Evolutionary conservation across 2,113 vertebrate genomes (phyloP).

Genomic region (Acanthisitta chloris): DNA sequence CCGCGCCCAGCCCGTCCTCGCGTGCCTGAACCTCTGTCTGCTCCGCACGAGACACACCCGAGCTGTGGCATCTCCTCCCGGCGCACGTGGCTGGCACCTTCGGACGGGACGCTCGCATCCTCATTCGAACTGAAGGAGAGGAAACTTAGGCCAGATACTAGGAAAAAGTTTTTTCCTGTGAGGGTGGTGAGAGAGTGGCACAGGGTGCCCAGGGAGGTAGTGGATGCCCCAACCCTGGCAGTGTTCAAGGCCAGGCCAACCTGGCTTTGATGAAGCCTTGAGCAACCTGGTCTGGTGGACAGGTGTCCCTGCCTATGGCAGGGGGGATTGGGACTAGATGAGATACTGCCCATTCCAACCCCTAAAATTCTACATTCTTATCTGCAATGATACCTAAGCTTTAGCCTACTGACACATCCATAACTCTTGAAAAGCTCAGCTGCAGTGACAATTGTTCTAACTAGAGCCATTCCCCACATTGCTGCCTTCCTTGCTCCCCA

Average conservation of each 20-base stretch:
- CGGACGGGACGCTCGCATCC: not conserved
- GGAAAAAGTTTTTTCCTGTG: no score
- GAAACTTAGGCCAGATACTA: no score
- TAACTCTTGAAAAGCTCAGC: not conserved
- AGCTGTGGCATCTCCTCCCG: not conserved
- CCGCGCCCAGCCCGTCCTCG: no score
- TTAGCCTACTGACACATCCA: accelerated
- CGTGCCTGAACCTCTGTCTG: not conserved
- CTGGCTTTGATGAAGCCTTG: not conserved
- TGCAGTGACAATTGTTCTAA: accelerated
- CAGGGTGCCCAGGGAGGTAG: not conserved
- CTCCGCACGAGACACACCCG: not conserved
- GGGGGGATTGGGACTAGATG: not conserved
- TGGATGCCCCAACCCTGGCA: not conserved
- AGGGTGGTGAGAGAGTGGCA: no score
- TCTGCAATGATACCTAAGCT: not conserved
- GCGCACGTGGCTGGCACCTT: accelerated
- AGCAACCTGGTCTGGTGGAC: not conserved
- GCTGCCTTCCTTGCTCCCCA: not conserved
- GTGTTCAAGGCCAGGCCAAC: no score
- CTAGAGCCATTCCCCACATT: not conserved
- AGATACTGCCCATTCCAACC: not conserved
- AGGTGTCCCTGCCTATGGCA: not conserved
- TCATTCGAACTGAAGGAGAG: no score
- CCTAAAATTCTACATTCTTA: not conserved